Conservation (phyloP, 2,888 invertebrate genomes). For the Synanthedon formicaeformis region DNA sequence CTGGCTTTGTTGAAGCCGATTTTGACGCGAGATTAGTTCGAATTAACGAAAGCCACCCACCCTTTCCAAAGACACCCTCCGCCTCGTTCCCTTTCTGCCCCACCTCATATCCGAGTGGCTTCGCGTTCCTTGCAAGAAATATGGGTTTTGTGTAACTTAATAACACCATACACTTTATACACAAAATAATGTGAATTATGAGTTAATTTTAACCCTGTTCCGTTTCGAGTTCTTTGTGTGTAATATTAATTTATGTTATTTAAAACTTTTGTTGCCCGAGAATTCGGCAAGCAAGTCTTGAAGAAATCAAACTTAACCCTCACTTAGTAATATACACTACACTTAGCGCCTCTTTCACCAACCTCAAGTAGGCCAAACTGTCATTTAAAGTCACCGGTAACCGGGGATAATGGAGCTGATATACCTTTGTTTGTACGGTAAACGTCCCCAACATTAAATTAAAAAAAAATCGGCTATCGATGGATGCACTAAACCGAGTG, state of each 20-base stretch:
- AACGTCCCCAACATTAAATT: no score
- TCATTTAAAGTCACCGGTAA: no score
- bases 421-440: no score
- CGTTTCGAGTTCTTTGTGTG: no score
- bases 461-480: no score
- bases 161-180: neutral
- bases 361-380: no score
- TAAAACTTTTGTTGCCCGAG: no score
- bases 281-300: neutral
- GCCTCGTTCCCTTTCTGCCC: constrained; percentile 3
- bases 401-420: no score
- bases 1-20: constrained; percentile 17
- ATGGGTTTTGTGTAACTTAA: constrained; percentile 1
- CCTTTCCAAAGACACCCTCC: constrained; percentile 2
- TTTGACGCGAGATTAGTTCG: constrained; percentile 18
- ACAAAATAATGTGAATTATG: neutral
- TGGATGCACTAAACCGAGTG: no score
- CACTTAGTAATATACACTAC: constrained; percentile 5
- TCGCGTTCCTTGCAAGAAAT: constrained; percentile 2
- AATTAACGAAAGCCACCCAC: constrained; percentile 14
- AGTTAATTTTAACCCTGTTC: no score
- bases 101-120: constrained; percentile 1
- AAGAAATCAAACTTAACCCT: neutral
- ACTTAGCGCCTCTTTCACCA: no score
- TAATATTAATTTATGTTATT: no score